A percentile compares a stretch with the other conserved stretches of the same genome.
phyloP scores from a whole-genome alignment of 2,113 vertebrate species.

The Cygnus buccinator region DNA sequence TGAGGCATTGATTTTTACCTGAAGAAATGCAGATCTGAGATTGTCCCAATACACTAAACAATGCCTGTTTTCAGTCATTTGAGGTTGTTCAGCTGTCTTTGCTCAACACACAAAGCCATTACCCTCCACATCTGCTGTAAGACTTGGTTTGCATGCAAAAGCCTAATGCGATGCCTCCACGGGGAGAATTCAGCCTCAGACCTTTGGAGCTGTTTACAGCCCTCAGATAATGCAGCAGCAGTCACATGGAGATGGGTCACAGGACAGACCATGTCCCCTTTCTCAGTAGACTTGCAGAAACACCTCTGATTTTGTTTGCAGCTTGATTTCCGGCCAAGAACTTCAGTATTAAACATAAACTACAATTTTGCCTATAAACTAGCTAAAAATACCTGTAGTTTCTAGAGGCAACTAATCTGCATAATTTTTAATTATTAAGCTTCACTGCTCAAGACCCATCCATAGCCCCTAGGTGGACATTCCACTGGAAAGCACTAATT shows the following conservation, averaged over 20 bases:
- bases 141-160: not conserved
- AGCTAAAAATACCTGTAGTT: conserved; percentile 25
- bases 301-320: not conserved
- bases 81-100: not conserved
- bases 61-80: not conserved
- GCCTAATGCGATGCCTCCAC: not conserved
- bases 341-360: not conserved
- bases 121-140: not conserved
- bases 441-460: not conserved
- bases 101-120: not conserved
- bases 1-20: not conserved
- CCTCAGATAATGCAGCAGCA: not conserved
- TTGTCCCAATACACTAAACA: not conserved
- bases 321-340: not conserved
- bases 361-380: not conserved
- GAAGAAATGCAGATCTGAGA: not conserved
- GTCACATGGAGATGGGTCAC: not conserved
- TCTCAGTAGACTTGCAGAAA: not conserved
- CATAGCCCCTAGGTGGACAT: not conserved
- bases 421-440: conserved; percentile 11
- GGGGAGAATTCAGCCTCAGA: not conserved
- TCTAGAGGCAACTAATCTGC: not conserved
- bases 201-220: not conserved
- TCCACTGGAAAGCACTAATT: not conserved
- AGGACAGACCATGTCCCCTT: not conserved